Percentiles rank a stretch among this genome's conserved stretches.
These are phyloP conservation scores for Noctua janthina DNA, from an alignment of 2,888 invertebrate genomes.

Conservation along the genomic window DNA sequence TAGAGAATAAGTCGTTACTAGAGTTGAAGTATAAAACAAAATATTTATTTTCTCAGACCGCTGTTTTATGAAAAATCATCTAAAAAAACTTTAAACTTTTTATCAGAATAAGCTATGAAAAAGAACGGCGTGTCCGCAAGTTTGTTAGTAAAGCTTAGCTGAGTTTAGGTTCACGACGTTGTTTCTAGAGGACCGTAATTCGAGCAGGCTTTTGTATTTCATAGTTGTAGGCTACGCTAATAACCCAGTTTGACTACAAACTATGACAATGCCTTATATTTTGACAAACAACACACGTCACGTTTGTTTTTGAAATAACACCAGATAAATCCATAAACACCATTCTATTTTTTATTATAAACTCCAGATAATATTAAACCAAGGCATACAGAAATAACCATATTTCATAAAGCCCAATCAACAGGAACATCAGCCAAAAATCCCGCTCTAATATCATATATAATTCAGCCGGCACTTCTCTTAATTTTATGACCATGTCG, in stretches of 20 bases:
- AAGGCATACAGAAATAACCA: background rate
- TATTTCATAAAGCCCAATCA: constrained; percentile 45
- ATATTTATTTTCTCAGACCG: background rate
- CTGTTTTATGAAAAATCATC: background rate
- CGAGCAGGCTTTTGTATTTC: background rate
- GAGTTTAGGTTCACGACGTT: background rate
- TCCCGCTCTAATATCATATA: constrained; percentile 33
- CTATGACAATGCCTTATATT: background rate
- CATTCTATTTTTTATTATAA: background rate
- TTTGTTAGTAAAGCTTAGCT: background rate
- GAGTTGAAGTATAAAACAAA: background rate
- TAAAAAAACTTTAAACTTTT: background rate
- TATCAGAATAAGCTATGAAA: background rate
- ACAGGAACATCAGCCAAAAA: constrained; percentile 26
- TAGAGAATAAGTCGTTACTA: background rate
- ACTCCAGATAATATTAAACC: background rate
- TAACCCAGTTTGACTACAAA: background rate
- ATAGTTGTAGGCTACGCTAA: too few relatives aligned
- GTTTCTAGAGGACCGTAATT: background rate
- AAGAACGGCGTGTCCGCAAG: background rate
- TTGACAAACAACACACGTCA: background rate
- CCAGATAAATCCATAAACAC: background rate
- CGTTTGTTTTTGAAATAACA: background rate
- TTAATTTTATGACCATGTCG: constrained; percentile 64
- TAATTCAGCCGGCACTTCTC: constrained; percentile 52